phyloP scores from a whole-genome alignment of 2,888 invertebrate genomes.

The Diaprepes abbreviatus region DNA sequence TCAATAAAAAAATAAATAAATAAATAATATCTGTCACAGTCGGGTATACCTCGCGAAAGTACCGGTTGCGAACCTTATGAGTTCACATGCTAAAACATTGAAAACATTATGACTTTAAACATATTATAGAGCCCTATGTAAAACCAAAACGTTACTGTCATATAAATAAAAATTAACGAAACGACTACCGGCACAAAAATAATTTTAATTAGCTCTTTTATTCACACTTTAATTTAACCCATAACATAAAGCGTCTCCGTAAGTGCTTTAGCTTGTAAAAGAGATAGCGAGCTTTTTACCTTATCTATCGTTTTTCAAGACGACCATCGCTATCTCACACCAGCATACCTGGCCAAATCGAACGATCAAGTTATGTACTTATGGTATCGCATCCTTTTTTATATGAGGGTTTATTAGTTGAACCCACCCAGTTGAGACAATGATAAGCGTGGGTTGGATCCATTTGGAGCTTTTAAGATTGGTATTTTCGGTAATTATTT shows the following conservation, averaged over 20 bases:
- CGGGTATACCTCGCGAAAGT: too few relatives aligned
- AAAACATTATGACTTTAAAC: too few relatives aligned
- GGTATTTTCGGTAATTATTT: conserved; percentile 13
- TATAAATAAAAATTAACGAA: too few relatives aligned
- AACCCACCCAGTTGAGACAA: neutral
- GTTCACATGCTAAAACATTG: too few relatives aligned
- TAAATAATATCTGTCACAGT: too few relatives aligned
- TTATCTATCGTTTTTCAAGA: conserved; percentile 30
- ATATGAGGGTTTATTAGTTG: conserved; percentile 16
- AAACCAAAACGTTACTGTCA: too few relatives aligned
- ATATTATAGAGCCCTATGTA: too few relatives aligned
- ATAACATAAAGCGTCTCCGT: conserved; percentile 19
- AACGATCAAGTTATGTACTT: conserved; percentile 34
- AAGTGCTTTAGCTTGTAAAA: conserved; percentile 44
- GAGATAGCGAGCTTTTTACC: conserved; percentile 32
- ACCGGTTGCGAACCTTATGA: too few relatives aligned
- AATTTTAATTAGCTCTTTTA: neutral
- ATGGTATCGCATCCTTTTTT: conserved; percentile 13
- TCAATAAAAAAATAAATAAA: too few relatives aligned
- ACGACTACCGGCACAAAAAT: neutral
- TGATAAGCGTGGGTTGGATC: conserved; percentile 16
- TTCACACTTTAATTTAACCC: conserved; percentile 29
- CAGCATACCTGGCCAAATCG: conserved; percentile 27
- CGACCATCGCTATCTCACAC: conserved; percentile 18
- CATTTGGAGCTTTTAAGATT: conserved; percentile 3